Evolutionary conservation across 2,888 invertebrate genomes (phyloP), one percentile per base, ranked within the genome.

Genomic region (Acheta domesticus): DNA sequence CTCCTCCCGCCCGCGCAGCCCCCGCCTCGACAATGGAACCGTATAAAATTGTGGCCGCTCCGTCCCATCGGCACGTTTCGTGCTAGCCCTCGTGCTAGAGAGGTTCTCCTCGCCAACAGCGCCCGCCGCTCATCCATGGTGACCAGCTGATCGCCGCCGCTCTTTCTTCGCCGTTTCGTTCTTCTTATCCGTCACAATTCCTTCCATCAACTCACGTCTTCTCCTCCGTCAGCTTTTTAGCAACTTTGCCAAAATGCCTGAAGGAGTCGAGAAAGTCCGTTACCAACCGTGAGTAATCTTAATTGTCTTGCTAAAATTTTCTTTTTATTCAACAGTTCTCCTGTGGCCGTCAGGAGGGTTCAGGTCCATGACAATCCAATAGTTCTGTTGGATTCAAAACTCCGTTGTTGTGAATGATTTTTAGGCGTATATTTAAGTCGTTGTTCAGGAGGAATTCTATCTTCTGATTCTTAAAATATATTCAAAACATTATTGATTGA

Each of bases 221-320:
- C n/a, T 62, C 62, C n/a, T 62, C 16, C 62, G 62, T 19, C 14
- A n/a, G 62, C 62, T 62, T 62, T 62, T 19, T 62, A 14, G 62
- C 62, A 16, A 12, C 11, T 74, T 75, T 49, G 77, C n/a, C 75
- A 82, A 80, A 76, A 83, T 83, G 83, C 82, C 83, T 76, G 82
- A 82, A 80, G 81, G 82, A 77, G 80, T 82, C 73, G 83, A 83
- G 80, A 83, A 80, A 73, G 74, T 81, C 19, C 79, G 74, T 12
- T 79, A 78, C 76, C 50, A 78, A 48, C 79, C 80, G 82, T 83
- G 82, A 83, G 82, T 82, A 21, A 77, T 75, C 74, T 36, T 62
- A 62, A 62, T 62, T 19, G 16, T 62, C 14, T 19, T 62, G 14
- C 62, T 62, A 1, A 80, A 21, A 21, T 76, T 14, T 76, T 76